Conservation (phyloP, 2,797 vertebrate genomes). For the Gymnopithys bicolor region DNA sequence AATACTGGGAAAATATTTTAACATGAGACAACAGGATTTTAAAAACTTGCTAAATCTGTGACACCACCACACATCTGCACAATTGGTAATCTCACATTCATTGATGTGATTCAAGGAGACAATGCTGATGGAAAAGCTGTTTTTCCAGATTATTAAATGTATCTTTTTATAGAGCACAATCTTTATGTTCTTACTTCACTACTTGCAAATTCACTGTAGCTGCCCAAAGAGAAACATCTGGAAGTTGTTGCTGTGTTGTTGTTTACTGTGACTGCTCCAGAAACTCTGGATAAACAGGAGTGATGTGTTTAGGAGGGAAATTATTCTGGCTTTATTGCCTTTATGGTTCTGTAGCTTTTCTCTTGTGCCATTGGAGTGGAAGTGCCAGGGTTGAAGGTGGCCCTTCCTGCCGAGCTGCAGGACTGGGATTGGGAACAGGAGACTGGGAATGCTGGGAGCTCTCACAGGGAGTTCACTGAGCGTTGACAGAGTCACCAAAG, state of each 20-base stretch:
- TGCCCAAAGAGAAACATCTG: neutral
- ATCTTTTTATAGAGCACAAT: neutral
- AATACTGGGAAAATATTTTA: neutral
- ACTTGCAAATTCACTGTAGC: neutral
- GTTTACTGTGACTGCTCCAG: neutral
- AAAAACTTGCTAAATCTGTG: neutral
- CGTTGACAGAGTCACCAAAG: neutral
- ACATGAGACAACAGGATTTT: neutral
- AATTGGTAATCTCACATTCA: neutral
- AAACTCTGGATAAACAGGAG: neutral
- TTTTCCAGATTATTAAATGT: neutral
- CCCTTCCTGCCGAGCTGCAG: neutral
- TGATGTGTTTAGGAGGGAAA: neutral
- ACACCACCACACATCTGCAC: neutral
- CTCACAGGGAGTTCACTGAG: neutral
- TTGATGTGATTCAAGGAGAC: neutral
- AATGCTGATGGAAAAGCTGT: fast-evolving
- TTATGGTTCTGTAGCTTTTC: neutral
- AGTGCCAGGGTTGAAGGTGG: neutral
- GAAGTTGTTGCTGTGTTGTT: neutral
- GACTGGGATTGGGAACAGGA: neutral
- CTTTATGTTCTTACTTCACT: neutral
- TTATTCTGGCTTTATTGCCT: neutral
- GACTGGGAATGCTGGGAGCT: neutral
- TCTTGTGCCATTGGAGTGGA: neutral